Evolutionary conservation across 2,888 invertebrate species (phyloP).

Genomic region (Thymelicus acteon): DNA sequence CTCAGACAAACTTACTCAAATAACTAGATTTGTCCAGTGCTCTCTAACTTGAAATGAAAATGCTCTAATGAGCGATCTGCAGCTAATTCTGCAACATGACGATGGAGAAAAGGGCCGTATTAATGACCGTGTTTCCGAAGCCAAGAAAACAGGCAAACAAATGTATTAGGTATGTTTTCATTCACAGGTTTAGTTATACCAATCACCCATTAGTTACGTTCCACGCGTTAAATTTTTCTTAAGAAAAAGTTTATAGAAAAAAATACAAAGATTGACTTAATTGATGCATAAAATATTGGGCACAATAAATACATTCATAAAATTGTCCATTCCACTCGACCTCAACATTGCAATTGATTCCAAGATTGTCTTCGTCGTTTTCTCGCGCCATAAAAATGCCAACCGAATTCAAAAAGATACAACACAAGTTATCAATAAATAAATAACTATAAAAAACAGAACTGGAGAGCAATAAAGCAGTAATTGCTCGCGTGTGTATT

Average conservation of each 20-base stretch:
- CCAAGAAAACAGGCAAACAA: neutral
- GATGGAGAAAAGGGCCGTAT: neutral
- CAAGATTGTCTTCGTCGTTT: neutral
- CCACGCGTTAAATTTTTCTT: too few species aligned
- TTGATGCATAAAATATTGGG: too few species aligned
- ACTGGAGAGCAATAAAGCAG: neutral
- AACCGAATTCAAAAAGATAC: neutral
- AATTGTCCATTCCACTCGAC: too few species aligned
- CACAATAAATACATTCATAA: too few species aligned
- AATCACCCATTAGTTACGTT: too few species aligned
- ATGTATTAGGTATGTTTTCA: too few species aligned
- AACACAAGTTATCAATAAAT: constrained; percentile 17
- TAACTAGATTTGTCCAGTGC: constrained; percentile 8
- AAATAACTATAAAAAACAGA: constrained; percentile 5
- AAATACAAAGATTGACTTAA: too few species aligned
- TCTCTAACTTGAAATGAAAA: constrained; percentile 7
- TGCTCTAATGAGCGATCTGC: neutral
- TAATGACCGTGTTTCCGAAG: neutral
- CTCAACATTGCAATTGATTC: neutral
- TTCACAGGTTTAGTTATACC: too few species aligned
- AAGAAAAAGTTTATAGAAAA: too few species aligned
- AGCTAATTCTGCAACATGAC: neutral
- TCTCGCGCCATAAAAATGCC: neutral
- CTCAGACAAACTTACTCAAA: constrained; percentile 12
- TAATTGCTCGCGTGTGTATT: constrained; percentile 11